Evolutionary conservation across 2,113 vertebrate species (phyloP), one percentile per base, ranked within the genome.

Genomic region (Centropus bengalensis): DNA sequence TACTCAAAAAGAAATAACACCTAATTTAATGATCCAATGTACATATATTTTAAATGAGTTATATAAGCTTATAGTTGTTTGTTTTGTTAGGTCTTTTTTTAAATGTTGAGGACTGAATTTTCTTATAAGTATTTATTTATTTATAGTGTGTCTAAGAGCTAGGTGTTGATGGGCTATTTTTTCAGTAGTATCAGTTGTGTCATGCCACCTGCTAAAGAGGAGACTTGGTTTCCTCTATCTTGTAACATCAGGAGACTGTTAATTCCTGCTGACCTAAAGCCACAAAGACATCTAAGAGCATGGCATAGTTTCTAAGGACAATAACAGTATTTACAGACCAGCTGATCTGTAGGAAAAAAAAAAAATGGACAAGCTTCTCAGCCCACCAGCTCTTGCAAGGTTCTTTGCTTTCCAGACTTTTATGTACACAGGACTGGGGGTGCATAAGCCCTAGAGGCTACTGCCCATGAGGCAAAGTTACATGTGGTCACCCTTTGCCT

Each of bases 261-360:
- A 33, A 86, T 73, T 82, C 88, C 63, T 88, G 33, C 24, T 85
- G 38, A 59, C 8, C 9, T 42, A 58, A 82, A n/a, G 6, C 10
- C 24, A 58, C 1, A 4, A 30, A 71, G 42, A 27, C 0, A 0
- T 59, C 12, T 30, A 52, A 70, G 27, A 77, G 32, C 49, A 9
- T 16, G 27, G 8, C 30, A 80, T 6, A 8, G 11, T 49, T 82
- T 92, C 8, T 40, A 92, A 82, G 38, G 30, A 36, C 18, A 66
- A 10, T 28, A 66, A 38, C 14, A 32, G 14, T 67, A 36, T 60
- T 75, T 85, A 49, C 22, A 75, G 70, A 82, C 27, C 60, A 64
- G 8, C 7, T 32, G 42, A 82, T 58, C 9, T 42, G 11, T 40
- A 54, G 24, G 8, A 74, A 59, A 80, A 62, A 59, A 80, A 62